Evolutionary conservation across 2,113 vertebrate genomes (phyloP), one percentile per base, ranked within the genome.

Genomic region (Chaetodon trifascialis): DNA sequence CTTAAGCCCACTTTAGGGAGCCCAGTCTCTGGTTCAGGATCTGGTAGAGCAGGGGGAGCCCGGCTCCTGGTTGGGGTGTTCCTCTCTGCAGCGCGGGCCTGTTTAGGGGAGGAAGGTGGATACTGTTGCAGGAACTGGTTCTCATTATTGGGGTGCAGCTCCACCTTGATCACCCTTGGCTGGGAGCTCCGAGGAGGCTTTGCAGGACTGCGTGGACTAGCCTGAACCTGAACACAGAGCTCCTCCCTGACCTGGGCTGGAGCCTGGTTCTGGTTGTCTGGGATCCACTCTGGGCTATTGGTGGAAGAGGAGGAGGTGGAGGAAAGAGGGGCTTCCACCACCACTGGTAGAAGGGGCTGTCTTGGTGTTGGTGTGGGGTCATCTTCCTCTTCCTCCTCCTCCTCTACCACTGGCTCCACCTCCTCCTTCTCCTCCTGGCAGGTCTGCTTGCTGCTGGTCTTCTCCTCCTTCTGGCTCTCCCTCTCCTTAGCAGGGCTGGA

Each of bases 1-100:
- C 96, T 99, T 69, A 96, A 96, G 15, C 95, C 97, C 0, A 96
- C 97, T 95, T 96, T 97, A 4, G 96, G 97, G 21, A 96, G 94
- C 71, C 96, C 97, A 47, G 94, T 97, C 88, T 97, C 96, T 76
- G 95, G 95, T 82, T 97, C 96, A 0, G 96, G 95, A 71, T 96
- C 97, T 44, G 95, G 95, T 0, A 95, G 95, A 51, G 73, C 17
- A 46, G 85, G 67, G 15, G 90, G 71, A 0, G 19, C 81, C 19
- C 76, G 77, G 69, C 92, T 94, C 0, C 95, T 96, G 62, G 95
- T 96, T 0, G 93, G 93, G 0, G 95, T 95, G 82, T 47, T 88
- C 65, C 94, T 96, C 44, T 97, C 97, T 75, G 96, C 95, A 0
- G 96, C 95, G 77, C 95, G 96, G 1, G 94, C 80, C 85, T 96